phyloP scores from a whole-genome alignment of 2,113 vertebrate species.

The Phainopepla nitens region DNA sequence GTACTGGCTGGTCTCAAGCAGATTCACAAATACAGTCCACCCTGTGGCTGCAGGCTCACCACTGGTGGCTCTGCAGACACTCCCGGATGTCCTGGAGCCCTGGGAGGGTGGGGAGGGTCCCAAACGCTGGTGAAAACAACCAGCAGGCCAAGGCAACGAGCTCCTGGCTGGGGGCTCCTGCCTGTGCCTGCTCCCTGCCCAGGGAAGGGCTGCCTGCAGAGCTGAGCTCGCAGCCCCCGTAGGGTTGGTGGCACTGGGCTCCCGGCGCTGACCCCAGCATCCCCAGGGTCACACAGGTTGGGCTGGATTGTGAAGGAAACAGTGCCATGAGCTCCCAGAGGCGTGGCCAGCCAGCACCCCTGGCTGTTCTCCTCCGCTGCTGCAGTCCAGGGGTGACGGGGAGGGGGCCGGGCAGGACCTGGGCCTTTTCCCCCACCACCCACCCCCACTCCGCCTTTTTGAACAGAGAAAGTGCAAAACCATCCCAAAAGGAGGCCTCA shows the following conservation, averaged over 20 bases:
- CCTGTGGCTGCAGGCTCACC: conserved; percentile 65
- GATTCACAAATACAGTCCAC: conserved; percentile 81
- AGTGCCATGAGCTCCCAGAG: conserved; percentile 19
- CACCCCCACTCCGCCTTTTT: not conserved
- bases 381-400: conserved; percentile 8
- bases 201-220: not conserved
- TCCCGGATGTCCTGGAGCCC: not conserved
- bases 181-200: not conserved
- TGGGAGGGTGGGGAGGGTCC: not conserved
- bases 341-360: conserved; percentile 22
- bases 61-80: not conserved
- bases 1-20: conserved; percentile 79
- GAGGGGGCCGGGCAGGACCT: not conserved
- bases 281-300: conserved; percentile 61
- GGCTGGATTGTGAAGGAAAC: conserved; percentile 77
- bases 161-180: not conserved
- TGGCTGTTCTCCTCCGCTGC: not conserved
- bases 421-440: conserved; percentile 5
- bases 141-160: not conserved
- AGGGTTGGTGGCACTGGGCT: not conserved
- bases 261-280: not conserved
- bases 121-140: not conserved
- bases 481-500: conserved; percentile 11
- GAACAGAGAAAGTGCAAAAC: conserved; percentile 20
- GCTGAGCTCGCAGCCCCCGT: not conserved